Evolutionary conservation across 1,140 invertebrate species (phyloP).

Genomic region (Drosophila aff.): DNA sequence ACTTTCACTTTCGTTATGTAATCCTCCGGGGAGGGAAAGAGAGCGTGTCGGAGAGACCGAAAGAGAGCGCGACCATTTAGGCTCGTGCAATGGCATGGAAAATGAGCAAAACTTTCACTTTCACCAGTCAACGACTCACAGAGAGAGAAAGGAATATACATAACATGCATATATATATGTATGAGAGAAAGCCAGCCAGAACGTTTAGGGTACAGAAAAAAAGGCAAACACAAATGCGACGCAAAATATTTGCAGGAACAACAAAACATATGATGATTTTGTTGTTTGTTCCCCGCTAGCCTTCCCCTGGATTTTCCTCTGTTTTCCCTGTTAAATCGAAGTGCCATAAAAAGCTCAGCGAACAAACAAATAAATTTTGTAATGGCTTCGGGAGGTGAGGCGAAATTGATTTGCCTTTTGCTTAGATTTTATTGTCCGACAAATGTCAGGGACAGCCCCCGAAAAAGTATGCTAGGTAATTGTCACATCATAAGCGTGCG

Average conservation of each 20-base stretch:
- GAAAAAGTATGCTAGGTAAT: slow-evolving; percentile 52
- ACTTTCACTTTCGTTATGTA: slow-evolving; percentile 72
- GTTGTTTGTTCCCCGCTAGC: slow-evolving; percentile 14
- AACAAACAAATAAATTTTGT: slow-evolving; percentile 68
- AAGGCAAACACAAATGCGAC: slow-evolving; percentile 49
- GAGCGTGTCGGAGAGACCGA: slow-evolving; percentile 4
- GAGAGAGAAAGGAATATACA: slow-evolving; percentile 9
- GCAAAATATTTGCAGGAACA: slow-evolving; percentile 54
- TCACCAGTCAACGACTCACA: slow-evolving; percentile 74
- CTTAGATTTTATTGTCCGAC: slow-evolving; percentile 51
- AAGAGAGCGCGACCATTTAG: slow-evolving; percentile 47
- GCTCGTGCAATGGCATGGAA: slow-evolving; percentile 71
- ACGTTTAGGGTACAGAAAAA: slow-evolving; percentile 60
- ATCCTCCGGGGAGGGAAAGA: slow-evolving; percentile 40
- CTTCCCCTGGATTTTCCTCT: background rate
- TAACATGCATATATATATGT: background rate
- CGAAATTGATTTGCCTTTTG: slow-evolving; percentile 66
- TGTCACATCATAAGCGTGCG: slow-evolving; percentile 43
- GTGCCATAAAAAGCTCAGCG: slow-evolving; percentile 55
- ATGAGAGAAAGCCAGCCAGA: background rate
- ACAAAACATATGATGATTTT: slow-evolving; percentile 67
- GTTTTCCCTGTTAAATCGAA: slow-evolving; percentile 41
- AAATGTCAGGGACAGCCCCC: slow-evolving; percentile 49
- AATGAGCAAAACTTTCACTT: slow-evolving; percentile 76
- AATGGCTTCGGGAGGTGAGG: slow-evolving; percentile 31